Evolutionary conservation across 2,797 vertebrate species (phyloP).

Genomic region (Monodelphis domestica): DNA sequence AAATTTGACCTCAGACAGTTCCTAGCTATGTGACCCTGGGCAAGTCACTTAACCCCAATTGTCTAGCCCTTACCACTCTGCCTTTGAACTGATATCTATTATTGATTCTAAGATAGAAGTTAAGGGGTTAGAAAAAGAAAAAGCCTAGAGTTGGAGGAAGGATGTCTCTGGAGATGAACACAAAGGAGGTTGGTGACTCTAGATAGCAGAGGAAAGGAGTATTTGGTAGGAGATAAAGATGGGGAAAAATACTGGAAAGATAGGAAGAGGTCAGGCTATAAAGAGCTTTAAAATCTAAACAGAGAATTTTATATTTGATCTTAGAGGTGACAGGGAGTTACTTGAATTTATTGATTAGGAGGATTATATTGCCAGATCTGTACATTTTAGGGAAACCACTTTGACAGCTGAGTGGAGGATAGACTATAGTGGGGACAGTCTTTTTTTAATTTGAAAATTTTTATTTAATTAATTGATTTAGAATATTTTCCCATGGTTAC

Average conservation of each 20-base stretch:
- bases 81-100: no score
- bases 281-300: neutral
- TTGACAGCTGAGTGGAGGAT: neutral
- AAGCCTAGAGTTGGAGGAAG: neutral
- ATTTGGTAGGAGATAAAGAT: neutral
- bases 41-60: no score
- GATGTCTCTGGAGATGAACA: neutral
- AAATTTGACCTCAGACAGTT: no score
- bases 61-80: no score
- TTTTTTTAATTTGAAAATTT: no score
- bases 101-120: no score
- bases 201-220: neutral
- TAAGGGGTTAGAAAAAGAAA: no score
- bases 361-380: neutral
- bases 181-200: neutral
- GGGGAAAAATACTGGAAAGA: neutral
- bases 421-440: neutral
- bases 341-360: neutral
- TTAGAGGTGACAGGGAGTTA: neutral
- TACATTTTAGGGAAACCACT: neutral
- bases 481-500: no score
- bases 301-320: neutral
- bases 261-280: neutral
- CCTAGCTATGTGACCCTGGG: no score
- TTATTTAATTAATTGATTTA: no score